phyloP scores from a whole-genome alignment of 2,113 vertebrate genomes.

The Arothron firmamentum region DNA sequence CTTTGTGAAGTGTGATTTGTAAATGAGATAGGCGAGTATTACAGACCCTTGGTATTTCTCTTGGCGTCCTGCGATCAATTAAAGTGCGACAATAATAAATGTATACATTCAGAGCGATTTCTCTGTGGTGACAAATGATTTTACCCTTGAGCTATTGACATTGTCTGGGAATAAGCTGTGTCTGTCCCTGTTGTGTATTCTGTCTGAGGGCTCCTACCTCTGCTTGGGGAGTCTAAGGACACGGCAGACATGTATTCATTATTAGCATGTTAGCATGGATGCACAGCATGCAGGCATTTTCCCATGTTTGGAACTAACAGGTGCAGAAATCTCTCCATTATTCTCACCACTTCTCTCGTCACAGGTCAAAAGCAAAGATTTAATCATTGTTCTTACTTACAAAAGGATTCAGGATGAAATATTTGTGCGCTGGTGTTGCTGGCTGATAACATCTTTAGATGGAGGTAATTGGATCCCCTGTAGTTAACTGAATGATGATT shows the following conservation, averaged over 20 bases:
- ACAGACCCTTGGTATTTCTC: conserved; percentile 77
- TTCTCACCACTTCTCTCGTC: too few relatives aligned
- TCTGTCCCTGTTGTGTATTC: conserved; percentile 78
- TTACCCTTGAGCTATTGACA: conserved; percentile 81
- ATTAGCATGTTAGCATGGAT: conserved; percentile 58
- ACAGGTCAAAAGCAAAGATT: conserved; percentile 80
- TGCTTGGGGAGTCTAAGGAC: conserved; percentile 68
- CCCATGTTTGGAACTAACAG: conserved; percentile 10
- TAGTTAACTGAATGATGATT: conserved; percentile 86
- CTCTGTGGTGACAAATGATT: conserved; percentile 75
- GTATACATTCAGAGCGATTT: conserved; percentile 79
- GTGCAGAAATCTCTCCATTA: too few relatives aligned
- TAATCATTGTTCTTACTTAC: conserved; percentile 88
- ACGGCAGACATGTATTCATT: conserved; percentile 66
- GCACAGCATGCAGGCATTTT: conserved; percentile 3
- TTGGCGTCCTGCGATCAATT: conserved; percentile 72
- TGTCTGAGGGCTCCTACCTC: conserved; percentile 70
- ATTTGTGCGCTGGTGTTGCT: conserved; percentile 85
- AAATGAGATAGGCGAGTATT: conserved; percentile 75
- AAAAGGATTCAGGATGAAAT: conserved; percentile 88
- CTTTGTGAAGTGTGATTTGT: conserved; percentile 69
- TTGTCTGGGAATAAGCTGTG: conserved; percentile 75
- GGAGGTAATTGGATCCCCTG: conserved; percentile 90
- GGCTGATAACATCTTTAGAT: conserved; percentile 89
- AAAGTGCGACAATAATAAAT: conserved; percentile 80